Conservation (phyloP, 2,113 vertebrate species). For the Psittacula cyanocephala region DNA sequence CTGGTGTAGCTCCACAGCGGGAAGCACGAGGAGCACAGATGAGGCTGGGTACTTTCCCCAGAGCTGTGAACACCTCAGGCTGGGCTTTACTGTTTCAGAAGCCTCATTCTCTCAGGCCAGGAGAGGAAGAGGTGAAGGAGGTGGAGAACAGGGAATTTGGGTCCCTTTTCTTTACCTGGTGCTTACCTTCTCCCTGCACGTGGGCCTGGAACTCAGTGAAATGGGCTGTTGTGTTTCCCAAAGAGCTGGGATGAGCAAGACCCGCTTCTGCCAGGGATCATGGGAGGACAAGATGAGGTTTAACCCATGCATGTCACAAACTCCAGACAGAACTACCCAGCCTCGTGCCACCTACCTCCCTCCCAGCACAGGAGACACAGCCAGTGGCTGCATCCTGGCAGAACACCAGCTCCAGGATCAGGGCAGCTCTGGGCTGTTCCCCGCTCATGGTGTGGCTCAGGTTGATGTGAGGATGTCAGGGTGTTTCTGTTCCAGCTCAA, state of each 20-base stretch:
- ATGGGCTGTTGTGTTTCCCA: not conserved
- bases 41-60: not conserved
- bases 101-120: not conserved
- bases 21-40: not conserved
- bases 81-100: not conserved
- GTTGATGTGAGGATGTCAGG: accelerated
- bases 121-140: not conserved
- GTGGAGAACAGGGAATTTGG: not conserved
- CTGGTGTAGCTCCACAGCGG: not conserved
- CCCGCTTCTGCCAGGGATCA: not conserved
- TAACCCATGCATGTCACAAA: not conserved
- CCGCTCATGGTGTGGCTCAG: not conserved
- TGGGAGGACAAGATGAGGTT: not conserved
- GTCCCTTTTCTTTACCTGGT: not conserved
- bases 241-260: not conserved
- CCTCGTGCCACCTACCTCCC: not conserved
- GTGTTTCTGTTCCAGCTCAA: constrained; percentile 45
- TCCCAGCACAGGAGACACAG: not conserved
- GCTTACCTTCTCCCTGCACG: not conserved
- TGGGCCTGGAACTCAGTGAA: not conserved
- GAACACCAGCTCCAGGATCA: not conserved
- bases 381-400: accelerated
- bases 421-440: not conserved
- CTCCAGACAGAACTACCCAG: not conserved
- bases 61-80: not conserved